Base-by-base conservation (phyloP, 1,140 invertebrate genomes). In the Trachymyrmex septentrionalis region DNA sequence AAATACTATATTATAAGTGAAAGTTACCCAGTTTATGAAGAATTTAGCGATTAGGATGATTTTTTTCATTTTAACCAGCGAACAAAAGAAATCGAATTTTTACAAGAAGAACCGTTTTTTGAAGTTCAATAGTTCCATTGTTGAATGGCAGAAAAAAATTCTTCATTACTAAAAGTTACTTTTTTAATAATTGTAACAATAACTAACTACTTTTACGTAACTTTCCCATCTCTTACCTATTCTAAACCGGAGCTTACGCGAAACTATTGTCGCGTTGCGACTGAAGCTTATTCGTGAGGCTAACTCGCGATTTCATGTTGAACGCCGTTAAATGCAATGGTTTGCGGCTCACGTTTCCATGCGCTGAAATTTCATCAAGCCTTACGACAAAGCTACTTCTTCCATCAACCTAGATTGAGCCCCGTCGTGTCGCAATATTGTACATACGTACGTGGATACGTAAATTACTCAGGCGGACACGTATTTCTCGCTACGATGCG, bases 331-430 rank as follows among this genome's bases (percentile, higher is more conserved):
- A 55, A 34, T 14, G 72, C 19, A 55, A 34, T 14, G 72, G 7
- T 10, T 61, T 12, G 55, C 21, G 10, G 38, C n/a, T 73, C 67
- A 61, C 59, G 24, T 61, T 82, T 82, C 19, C n/a, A 34, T 12
- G 34, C 7, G 19, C 6, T 21, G 19, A 4, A 61, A 34, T 34
- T 55, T 16, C 7, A 38, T 24, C 24, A 14, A 14, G 19, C 5
- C 38, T 38, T 12, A 14, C 67, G 53, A 48, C 48, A 67, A 53
- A 66, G 50, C 5, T 7, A n/a, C 14, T 10, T 7, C n/a, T 7
- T 19, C n/a, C 63, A 55, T 38, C 9, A 10, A 61, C 27, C 4
- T 27, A 44, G 30, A 0, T 50, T 38, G 64, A 57, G 30, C 19
- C 53, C 55, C n/a, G 55, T 57, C 9, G 2, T 21, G 7, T 7